These are phyloP conservation scores for Caenorhabditis inopinata DNA, from an alignment of 1,140 invertebrate species.

Conservation along the genomic window DNA sequence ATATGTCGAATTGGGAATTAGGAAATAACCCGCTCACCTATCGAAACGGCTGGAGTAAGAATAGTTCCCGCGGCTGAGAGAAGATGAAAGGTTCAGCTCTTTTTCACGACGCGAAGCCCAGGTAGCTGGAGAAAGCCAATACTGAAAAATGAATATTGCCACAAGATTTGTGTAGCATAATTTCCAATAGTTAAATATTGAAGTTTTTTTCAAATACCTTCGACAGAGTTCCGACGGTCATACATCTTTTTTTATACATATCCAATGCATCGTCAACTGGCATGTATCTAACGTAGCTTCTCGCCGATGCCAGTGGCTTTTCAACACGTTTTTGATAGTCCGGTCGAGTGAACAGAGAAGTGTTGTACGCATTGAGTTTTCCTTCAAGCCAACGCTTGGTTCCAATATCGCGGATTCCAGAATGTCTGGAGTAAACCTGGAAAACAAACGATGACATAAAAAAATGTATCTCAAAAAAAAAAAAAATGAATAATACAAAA, in stretches of 20 bases:
- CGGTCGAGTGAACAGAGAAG: slow-evolving; percentile 46
- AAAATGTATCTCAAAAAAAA: too few species aligned
- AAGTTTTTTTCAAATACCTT: slow-evolving; percentile 44
- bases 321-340: slow-evolving; percentile 46
- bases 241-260: slow-evolving; percentile 54
- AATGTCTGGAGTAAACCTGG: slow-evolving; percentile 36
- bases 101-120: slow-evolving; percentile 52
- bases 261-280: slow-evolving; percentile 52
- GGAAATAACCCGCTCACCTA: not conserved
- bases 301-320: slow-evolving; percentile 42
- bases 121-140: slow-evolving; percentile 50
- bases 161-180: not conserved
- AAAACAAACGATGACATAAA: too few species aligned
- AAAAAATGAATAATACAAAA: too few species aligned
- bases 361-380: slow-evolving; percentile 52
- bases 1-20: not conserved
- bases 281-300: slow-evolving; percentile 53
- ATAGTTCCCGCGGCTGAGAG: slow-evolving; percentile 46
- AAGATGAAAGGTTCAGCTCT: slow-evolving; percentile 50
- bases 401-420: slow-evolving; percentile 47
- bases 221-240: slow-evolving; percentile 52
- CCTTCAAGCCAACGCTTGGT: slow-evolving; percentile 53
- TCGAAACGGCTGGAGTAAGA: slow-evolving; percentile 41
- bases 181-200: not conserved
- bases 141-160: slow-evolving; percentile 35